Evolutionary conservation across 2,113 vertebrate species (phyloP).

Genomic region (Corythornis cristatus): DNA sequence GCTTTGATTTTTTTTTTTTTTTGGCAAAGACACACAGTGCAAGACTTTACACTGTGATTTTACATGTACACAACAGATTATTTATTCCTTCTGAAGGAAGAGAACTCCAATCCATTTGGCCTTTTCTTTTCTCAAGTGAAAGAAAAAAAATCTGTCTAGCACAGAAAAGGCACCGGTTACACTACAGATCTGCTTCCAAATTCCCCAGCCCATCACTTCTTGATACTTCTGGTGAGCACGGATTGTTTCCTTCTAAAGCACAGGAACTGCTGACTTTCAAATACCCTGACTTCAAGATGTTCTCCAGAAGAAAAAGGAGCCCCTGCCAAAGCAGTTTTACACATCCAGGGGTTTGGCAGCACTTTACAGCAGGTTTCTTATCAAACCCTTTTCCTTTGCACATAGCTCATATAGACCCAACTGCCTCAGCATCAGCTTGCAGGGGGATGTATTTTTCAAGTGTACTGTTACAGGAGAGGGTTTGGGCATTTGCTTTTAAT

Average conservation of each 20-base stretch:
- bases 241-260: background rate
- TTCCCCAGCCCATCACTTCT: background rate
- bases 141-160: background rate
- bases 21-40: background rate
- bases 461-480: background rate
- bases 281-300: background rate
- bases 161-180: background rate
- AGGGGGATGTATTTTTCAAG: background rate
- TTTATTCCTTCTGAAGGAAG: constrained; percentile 6
- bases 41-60: background rate
- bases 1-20: background rate
- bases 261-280: background rate
- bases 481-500: constrained; percentile 30
- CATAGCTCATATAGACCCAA: background rate
- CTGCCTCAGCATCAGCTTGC: background rate
- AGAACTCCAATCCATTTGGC: background rate
- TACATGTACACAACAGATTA: background rate
- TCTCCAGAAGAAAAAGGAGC: background rate
- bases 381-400: background rate
- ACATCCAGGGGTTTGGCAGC: background rate
- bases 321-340: background rate
- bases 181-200: background rate
- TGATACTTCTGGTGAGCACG: background rate
- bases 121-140: background rate
- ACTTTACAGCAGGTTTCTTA: background rate